These are phyloP conservation scores for Timema podura DNA, from an alignment of 2,888 invertebrate genomes.

Conservation along the genomic window DNA sequence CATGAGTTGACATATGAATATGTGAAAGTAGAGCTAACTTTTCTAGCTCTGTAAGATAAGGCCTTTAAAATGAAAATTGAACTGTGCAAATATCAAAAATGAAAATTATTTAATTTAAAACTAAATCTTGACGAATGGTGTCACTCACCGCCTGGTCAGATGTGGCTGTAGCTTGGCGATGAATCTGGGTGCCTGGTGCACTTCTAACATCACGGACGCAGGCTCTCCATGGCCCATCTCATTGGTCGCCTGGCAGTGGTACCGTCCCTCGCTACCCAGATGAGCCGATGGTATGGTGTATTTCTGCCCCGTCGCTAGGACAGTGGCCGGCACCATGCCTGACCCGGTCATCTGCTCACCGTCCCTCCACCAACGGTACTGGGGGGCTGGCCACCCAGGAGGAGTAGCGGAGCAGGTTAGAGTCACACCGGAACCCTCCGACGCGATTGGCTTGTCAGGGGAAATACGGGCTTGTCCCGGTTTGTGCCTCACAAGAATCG, in stretches of 20 bases:
- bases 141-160: conserved; percentile 54
- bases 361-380: conserved; percentile 85
- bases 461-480: conserved; percentile 80
- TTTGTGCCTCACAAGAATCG: conserved; percentile 77
- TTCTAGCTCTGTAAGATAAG: too few relatives aligned
- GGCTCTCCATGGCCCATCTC: conserved; percentile 82
- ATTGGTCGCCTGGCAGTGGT: conserved; percentile 87
- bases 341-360: conserved; percentile 54
- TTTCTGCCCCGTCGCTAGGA: conserved; percentile 72
- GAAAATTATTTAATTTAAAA: too few relatives aligned
- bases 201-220: conserved; percentile 78
- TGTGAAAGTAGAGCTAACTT: too few relatives aligned
- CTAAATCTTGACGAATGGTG: too few relatives aligned
- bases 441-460: conserved; percentile 78
- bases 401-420: conserved; percentile 83
- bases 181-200: conserved; percentile 84
- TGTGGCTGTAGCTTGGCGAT: conserved; percentile 77
- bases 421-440: conserved; percentile 77
- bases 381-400: conserved; percentile 89
- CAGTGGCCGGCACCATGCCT: conserved; percentile 45
- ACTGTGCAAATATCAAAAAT: too few relatives aligned
- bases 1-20: too few relatives aligned
- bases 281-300: conserved; percentile 83
- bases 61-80: too few relatives aligned
- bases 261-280: conserved; percentile 80